phyloP scores from a whole-genome alignment of 2,888 invertebrate species.

The Epinotia ramella region DNA sequence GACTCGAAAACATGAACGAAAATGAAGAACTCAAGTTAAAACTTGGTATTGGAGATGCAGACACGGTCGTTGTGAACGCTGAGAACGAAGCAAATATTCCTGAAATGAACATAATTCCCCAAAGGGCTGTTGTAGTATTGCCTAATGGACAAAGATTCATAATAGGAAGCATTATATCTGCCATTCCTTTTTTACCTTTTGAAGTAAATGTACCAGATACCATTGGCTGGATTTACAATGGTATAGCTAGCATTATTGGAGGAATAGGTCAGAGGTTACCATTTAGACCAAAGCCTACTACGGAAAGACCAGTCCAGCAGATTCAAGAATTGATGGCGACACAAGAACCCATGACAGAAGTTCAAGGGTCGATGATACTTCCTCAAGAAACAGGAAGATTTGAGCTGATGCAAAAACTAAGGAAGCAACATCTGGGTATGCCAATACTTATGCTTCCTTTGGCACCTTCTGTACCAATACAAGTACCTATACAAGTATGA shows the following conservation, averaged over 20 bases:
- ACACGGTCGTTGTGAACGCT: constrained; percentile 68
- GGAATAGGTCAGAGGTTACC: constrained; percentile 68
- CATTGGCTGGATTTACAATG: constrained; percentile 74
- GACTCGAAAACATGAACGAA: constrained; percentile 1
- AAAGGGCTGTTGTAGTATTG: constrained; percentile 58
- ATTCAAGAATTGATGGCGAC: constrained; percentile 26
- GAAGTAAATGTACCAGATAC: constrained; percentile 87
- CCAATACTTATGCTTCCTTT: constrained; percentile 66
- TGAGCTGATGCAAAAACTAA: constrained; percentile 57
- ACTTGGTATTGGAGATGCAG: constrained; percentile 55
- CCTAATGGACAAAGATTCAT: constrained; percentile 61
- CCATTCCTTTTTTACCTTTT: constrained; percentile 85
- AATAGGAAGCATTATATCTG: constrained; percentile 79
- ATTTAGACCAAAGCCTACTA: constrained; percentile 56
- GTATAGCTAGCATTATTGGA: constrained; percentile 63
- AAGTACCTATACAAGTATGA: constrained; percentile 52
- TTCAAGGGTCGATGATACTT: constrained; percentile 10
- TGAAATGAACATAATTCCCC: constrained; percentile 47
- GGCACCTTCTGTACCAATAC: constrained; percentile 48
- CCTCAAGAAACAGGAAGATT: constrained; percentile 45
- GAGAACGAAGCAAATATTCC: constrained; percentile 50
- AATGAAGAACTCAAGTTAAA: constrained; percentile 22
- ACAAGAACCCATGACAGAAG: constrained; percentile 43
- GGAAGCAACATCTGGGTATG: constrained; percentile 49
- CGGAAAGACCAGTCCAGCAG: constrained; percentile 36